Base-by-base conservation (phyloP, 2,113 vertebrate species). In the Stigmatopora nigra region DNA sequence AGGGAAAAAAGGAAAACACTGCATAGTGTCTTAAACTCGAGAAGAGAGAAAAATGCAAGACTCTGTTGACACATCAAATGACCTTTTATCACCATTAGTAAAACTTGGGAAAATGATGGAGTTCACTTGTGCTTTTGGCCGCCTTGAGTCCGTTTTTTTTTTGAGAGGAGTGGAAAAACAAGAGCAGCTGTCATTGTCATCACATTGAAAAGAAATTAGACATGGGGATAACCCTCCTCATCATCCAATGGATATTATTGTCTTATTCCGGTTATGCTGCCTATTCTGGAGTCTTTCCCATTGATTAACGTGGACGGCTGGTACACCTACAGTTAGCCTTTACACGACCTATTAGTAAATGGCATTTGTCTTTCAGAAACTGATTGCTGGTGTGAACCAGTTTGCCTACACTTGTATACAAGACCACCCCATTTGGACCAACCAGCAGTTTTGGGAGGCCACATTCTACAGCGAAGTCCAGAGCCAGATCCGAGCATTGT, bases 351-450 rank as follows among this genome's bases (percentile, higher is more conserved):
- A 11, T 13, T n/a, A 13, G 12, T 12, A 13, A 25, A 53, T 53
- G 0, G 36, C 25, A 31, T 70, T 5, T 69, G 25, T 75, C 57
- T 78, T 84, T 14, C 85, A 99, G 97, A 98, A 96, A 91, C 84
- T 99, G 83, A 92, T 92, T 31, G 89, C 93, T 7, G 94, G 94
- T 10, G 93, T 99, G 69, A 96, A 92, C 90, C 96, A 98, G 80
- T 99, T 95, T 90, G 95, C 94, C 60, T 99, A 98, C 80, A 96
- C 94, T 19, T 98, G 97, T 86, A 92, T 99, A 2, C 97, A 99
- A 78, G 97, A 99, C 73, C 97, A 99, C 86, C 91, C 94, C 38
- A 92, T 98, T 68, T 99, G 97, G 97, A 92, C 94, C 72, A 98
- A 93, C 84, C 95, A 96, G 72, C 95, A 97, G 66, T 99, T 98